Evolutionary conservation across 2,888 invertebrate genomes (phyloP).

Genomic region (Cerceris rybyensis): DNA sequence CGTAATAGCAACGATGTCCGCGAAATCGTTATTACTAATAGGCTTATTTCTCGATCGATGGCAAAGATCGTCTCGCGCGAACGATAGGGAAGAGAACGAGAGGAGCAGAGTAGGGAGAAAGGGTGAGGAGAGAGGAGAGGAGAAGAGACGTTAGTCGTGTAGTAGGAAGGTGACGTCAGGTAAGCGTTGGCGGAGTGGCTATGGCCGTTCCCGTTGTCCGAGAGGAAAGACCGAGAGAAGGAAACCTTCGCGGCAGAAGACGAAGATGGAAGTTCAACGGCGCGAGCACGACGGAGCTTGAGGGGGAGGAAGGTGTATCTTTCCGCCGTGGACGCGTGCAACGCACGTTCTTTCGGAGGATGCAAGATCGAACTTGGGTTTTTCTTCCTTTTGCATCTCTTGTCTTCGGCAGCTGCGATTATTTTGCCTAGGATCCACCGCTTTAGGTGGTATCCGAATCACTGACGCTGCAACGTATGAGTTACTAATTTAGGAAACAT

Average conservation of each 20-base stretch:
- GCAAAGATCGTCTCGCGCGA: constrained; percentile 1
- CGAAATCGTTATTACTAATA: too few species aligned
- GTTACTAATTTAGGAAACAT: too few species aligned
- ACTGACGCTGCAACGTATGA: too few species aligned
- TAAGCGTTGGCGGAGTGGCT: constrained; percentile 73
- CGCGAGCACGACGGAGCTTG: background rate
- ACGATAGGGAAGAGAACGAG: background rate
- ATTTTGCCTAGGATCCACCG: too few species aligned
- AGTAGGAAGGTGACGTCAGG: constrained; percentile 66
- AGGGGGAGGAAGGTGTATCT: background rate
- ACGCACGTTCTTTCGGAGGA: background rate
- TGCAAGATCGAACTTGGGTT: background rate
- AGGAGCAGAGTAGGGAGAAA: background rate
- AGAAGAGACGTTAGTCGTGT: constrained; percentile 20
- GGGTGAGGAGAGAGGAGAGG: constrained; percentile 13
- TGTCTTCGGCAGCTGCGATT: too few species aligned
- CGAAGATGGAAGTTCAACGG: constrained; percentile 2
- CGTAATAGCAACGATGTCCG: too few species aligned
- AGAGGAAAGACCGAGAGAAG: constrained; percentile 53
- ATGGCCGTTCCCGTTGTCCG: constrained; percentile 64
- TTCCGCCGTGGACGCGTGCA: too few species aligned
- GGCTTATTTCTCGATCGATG: background rate
- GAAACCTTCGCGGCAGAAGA: constrained; percentile 27
- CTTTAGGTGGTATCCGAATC: too few species aligned
- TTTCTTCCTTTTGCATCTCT: background rate